Conservation (phyloP, 2,113 vertebrate genomes). For the Trinectes maculatus region DNA sequence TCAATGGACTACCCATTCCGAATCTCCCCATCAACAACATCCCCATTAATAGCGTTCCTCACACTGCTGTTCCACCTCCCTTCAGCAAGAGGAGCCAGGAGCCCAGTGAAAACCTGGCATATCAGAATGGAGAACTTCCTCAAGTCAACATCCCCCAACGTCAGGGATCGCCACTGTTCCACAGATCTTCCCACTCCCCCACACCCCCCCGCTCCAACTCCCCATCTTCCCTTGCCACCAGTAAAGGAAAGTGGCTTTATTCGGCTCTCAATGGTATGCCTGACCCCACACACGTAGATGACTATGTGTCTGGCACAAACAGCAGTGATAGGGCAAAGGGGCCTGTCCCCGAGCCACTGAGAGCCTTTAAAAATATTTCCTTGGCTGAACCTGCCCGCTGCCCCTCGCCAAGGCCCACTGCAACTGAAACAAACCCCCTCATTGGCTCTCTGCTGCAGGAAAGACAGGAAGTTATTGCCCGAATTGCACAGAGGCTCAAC, state of each 20-base stretch:
- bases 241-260: conserved; percentile 86
- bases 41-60: conserved; percentile 69
- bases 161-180: conserved; percentile 81
- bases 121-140: conserved; percentile 75
- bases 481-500: conserved; percentile 96
- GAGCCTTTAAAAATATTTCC: conserved; percentile 90
- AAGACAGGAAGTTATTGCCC: conserved; percentile 95
- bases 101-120: conserved; percentile 42
- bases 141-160: conserved; percentile 70
- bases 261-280: conserved; percentile 78
- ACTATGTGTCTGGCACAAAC: conserved; percentile 72
- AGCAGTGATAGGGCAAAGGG: conserved; percentile 77
- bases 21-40: conserved; percentile 76
- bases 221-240: conserved; percentile 69
- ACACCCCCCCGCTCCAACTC: conserved; percentile 77
- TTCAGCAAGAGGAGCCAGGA: conserved; percentile 67
- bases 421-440: conserved; percentile 89
- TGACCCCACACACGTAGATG: conserved; percentile 79
- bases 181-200: conserved; percentile 80
- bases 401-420: conserved; percentile 80
- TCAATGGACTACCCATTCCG: conserved; percentile 67
- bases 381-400: conserved; percentile 80
- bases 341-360: conserved; percentile 79
- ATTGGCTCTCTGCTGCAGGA: conserved; percentile 96
- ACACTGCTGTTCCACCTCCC: conserved; percentile 45